Evolutionary conservation across 2,113 vertebrate genomes (phyloP).

Genomic region (Equus przewalskii): DNA sequence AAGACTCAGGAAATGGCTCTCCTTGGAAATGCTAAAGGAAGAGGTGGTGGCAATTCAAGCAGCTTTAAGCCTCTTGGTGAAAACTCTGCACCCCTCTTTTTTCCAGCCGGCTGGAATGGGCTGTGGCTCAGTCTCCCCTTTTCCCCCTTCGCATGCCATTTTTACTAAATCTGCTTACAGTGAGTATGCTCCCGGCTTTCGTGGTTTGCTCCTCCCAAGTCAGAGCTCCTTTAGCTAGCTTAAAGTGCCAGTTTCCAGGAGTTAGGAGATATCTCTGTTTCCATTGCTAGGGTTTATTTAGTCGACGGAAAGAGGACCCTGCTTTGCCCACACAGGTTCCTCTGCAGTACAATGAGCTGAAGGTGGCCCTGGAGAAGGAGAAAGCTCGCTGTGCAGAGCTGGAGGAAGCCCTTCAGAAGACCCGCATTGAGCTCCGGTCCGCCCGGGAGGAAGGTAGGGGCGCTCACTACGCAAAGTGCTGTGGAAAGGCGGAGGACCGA

Average conservation of each 20-base stretch:
- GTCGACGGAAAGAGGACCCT: conserved; percentile 97
- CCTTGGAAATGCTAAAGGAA: conserved; percentile 74
- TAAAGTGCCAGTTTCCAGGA: conserved; percentile 89
- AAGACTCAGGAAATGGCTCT: conserved; percentile 75
- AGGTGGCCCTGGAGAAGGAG: conserved; percentile 98
- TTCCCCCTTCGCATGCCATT: conserved; percentile 83
- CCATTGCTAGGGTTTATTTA: conserved; percentile 97
- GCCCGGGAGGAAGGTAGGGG: conserved; percentile 96
- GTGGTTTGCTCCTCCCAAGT: conserved; percentile 83
- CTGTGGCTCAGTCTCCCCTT: conserved; percentile 68
- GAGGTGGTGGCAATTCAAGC: conserved; percentile 73
- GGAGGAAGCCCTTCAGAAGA: conserved; percentile 98
- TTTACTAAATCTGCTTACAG: conserved; percentile 85
- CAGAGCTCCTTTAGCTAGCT: conserved; percentile 86
- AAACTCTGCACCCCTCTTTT: conserved; percentile 62
- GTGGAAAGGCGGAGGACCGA: neutral
- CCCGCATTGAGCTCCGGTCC: conserved; percentile 95
- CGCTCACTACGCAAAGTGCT: neutral
- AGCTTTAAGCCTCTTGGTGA: conserved; percentile 72
- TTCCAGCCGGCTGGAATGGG: conserved; percentile 76
- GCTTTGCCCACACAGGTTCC: conserved; percentile 96
- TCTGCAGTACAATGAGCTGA: conserved; percentile 99
- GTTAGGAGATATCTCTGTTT: conserved; percentile 93
- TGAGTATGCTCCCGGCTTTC: conserved; percentile 82
- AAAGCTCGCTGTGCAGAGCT: conserved; percentile 96